These are phyloP conservation scores for Etheostoma cragini DNA, from an alignment of 2,113 vertebrate genomes.

Conservation along the genomic window DNA sequence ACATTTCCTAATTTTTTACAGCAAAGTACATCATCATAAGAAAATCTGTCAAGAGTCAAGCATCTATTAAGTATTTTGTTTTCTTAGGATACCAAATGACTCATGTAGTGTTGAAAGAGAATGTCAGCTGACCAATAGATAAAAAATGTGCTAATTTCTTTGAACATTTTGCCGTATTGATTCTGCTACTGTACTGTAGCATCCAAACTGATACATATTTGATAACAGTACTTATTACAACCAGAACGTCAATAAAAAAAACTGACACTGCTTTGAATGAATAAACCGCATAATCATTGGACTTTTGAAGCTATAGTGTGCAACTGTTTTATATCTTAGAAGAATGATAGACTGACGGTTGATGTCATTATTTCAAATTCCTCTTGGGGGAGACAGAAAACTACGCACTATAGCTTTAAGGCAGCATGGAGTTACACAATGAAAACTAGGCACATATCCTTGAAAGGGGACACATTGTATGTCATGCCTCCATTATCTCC, in stretches of 20 bases:
- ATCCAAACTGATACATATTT: conserved; percentile 9
- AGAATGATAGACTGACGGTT: too few species aligned
- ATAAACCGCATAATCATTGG: conserved; percentile 20
- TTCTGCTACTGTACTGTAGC: not conserved
- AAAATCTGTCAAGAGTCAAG: too few species aligned
- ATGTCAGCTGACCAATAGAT: conserved; percentile 19
- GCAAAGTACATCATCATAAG: not conserved
- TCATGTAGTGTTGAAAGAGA: conserved; percentile 1
- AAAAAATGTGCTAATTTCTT: conserved; percentile 5
- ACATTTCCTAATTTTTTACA: not conserved
- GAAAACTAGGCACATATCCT: conserved; percentile 10
- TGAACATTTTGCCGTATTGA: conserved; percentile 2
- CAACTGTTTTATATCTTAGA: too few species aligned
- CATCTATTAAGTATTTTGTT: not conserved
- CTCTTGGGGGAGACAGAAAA: too few species aligned
- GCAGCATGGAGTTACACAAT: not conserved
- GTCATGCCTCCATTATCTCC: conserved; percentile 35
- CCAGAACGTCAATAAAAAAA: conserved; percentile 6
- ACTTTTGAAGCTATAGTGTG: not conserved
- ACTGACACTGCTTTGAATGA: conserved; percentile 5
- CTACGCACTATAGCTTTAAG: not conserved
- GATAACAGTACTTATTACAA: conserved; percentile 16
- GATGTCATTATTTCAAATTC: too few species aligned
- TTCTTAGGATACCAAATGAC: not conserved
- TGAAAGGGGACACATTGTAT: conserved; percentile 5